Evolutionary conservation across 2,113 vertebrate genomes (phyloP).

Genomic region (Rhabdornis inornatus): DNA sequence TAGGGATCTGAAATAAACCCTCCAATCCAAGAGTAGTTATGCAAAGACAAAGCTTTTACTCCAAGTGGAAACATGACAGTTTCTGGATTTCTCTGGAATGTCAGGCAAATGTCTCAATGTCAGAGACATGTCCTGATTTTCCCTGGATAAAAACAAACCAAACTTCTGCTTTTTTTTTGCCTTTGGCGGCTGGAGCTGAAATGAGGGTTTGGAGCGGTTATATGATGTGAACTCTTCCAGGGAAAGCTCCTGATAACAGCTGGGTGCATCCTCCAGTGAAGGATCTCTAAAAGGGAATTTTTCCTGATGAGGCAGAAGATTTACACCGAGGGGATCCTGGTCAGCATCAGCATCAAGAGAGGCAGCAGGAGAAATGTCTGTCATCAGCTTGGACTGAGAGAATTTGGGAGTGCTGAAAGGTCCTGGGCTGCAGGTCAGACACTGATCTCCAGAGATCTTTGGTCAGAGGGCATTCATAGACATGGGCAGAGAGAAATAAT

Average conservation of each 20-base stretch:
- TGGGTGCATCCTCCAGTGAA: not conserved
- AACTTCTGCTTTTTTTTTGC: not conserved
- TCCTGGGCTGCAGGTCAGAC: not conserved
- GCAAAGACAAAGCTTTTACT: not conserved
- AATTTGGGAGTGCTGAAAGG: not conserved
- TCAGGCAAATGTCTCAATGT: not conserved
- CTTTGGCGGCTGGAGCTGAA: not conserved
- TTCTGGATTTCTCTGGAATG: not conserved
- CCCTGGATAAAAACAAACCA: not conserved
- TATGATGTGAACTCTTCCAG: not conserved
- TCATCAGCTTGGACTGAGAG: accelerated
- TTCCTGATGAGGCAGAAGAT: not conserved
- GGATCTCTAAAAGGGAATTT: not conserved
- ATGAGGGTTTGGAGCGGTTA: not conserved
- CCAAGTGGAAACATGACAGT: not conserved
- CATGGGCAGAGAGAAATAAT: not conserved
- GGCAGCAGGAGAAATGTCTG: not conserved
- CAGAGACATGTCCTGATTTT: not conserved
- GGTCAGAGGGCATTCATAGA: not conserved
- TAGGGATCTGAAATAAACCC: not conserved
- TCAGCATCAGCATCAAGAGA: not conserved
- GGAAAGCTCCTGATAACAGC: not conserved
- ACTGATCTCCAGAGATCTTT: not conserved
- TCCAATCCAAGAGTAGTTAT: not conserved
- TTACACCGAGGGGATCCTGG: not conserved